Base-by-base conservation (phyloP, 2,797 vertebrate genomes). In the Chloroceryle inda region DNA sequence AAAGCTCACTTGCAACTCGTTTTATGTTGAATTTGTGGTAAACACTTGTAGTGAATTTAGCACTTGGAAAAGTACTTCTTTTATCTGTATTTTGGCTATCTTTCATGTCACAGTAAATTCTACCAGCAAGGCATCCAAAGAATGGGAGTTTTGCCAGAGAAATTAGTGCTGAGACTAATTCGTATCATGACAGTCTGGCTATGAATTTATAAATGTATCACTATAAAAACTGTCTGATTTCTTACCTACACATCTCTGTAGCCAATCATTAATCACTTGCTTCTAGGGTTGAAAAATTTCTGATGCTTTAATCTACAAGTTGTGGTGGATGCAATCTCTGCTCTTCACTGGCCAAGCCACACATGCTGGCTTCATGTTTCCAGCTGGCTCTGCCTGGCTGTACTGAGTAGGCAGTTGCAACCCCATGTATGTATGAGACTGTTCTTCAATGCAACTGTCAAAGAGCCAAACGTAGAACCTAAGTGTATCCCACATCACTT, bases 141-240 rank as follows among this genome's bases (percentile, higher is more conserved):
- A 88, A 78, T 84, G 93, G 87, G 93, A 96, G 53, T 75, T 86
- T 93, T 95, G 96, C 94, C 88, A 93, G 91, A 89, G 40, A 89
- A 85, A 82, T 59, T 77, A 91, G 47, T 83, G 61, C 68, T 85
- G 89, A 96, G 86, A 67, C 84, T 95, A 76, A 85, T 94, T 89
- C 84, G 86, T 94, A 87, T 82, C 81, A 59, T 80, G 84, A 74
- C 91, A 91, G 92, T 93, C 86, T 96, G 92, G 88, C 81, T 87
- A 61, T 92, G 94, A 93, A 94, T 93, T 85, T 87, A 42, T 96
- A 95, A 87, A 87, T 82, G 24, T 33, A 68, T 63, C 49, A 18
- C 56, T 85, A 37, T 55, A 44, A 80, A 76, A 71, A 40, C 49
- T 37, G 40, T 6, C 88, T 79, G 63, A 31, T 89, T 85, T 56